Base-by-base conservation (phyloP, 2,797 vertebrate species). In the Fistularia commersonii region DNA sequence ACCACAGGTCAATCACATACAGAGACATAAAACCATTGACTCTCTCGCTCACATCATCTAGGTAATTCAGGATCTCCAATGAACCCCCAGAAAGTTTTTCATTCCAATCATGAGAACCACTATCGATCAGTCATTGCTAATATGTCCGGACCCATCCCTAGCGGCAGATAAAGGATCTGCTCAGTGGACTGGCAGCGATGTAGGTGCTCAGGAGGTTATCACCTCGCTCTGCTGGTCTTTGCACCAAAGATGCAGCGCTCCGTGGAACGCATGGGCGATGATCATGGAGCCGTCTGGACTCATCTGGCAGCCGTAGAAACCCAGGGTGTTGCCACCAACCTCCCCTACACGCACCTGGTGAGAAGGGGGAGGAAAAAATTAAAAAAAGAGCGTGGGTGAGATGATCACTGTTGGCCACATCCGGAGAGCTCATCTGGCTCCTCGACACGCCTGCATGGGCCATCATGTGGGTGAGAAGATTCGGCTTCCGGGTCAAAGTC, bases 311-410 rank as follows among this genome's bases (percentile, higher is more conserved):
- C 95, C 94, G 35, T 93, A 93, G 90, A 99, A 99, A 53, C 97
- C 97, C 77, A 99, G 82, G 0, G 96, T 99, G 86, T 97, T 98
- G 64, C 97, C 97, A 67, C 97, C 97, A 11, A 99, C 96, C 90
- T 99, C 97, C 50, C 97, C 97, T 8, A 99, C 93, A 38, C 95
- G 95, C 57, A 99, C 94, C 97, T 99, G 83, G 66, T 8, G 31
- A 43, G 38, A 38, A 40, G 64, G 11, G 48, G 14, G 13, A 32
- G 11, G 3, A 45, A 23, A 23, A 23, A 23, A 23, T 2, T 11
- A 32, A 36, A 40, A 37, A 4, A 48, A 31, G 39, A 4, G 8
- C 11, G 6, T 33, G 8, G 6, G 1, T 11, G 2, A 39, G 13
- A 15, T 2, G 43, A 45, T 42, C 1, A 39, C 45, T 6, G 39